Base-by-base conservation (phyloP, 2,888 invertebrate species). In the Eurytoma californica region DNA sequence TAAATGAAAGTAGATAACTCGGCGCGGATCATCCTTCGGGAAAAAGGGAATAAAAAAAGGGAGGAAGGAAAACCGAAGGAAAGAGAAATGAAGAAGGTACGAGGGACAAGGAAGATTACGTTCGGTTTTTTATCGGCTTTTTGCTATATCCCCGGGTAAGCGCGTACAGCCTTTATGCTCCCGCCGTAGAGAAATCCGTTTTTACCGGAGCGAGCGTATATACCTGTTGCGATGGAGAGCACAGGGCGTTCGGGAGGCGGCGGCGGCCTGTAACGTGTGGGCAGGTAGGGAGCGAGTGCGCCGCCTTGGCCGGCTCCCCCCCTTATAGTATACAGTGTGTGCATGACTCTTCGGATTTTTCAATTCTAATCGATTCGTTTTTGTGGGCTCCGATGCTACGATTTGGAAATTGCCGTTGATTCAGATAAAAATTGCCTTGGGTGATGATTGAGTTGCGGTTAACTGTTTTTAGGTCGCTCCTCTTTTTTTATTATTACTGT, bases 181-280 rank as follows among this genome's bases (percentile, higher is more conserved):
- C 60, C 68, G 68, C 60, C 63, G 63, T 18, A 24, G 39, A 68
- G 67, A 39, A 73, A 61, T 67, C 30, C 55, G 61, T 63, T 63
- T 76, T 77, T 77, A 77, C 70, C 18, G 65, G 65, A 69, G 76
- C 65, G 39, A 13, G 20, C 20, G 12, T 70, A 60, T 61, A 47
- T 75, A 70, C 77, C 77, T 70, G 65, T 77, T 77, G 70, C 70
- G 18, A 58, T 53, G 57, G 77, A 60, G 16, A 18, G 66, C 18
- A 47, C 60, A 67, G 49, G 30, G 16, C 39, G 61, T 18, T 47
- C 20, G 51, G 16, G 18, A 61, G 61, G 57, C n/a, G 47, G 18
- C 47, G 39, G 39, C 63, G 30, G 16, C 16, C 63, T 24, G 24
- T 60, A 20, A 28, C 24, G 58, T 39, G 76, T 53, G 13, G 30